Conservation (phyloP, 2,888 invertebrate genomes). For the Mesochorus sp. region DNA sequence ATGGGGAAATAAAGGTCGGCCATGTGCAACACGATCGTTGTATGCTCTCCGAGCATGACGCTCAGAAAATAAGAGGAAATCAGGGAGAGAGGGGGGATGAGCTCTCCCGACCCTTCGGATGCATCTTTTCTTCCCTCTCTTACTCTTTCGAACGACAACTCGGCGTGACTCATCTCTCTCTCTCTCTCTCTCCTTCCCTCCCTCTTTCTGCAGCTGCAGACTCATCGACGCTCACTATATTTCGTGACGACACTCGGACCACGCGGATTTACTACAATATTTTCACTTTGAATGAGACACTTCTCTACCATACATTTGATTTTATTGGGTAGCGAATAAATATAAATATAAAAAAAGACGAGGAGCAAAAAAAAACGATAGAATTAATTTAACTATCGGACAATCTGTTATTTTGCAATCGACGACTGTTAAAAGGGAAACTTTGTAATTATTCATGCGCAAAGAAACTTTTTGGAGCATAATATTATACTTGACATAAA, state of each 20-base stretch:
- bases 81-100: constrained; percentile 11
- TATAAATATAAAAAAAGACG: too few species aligned
- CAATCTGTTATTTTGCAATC: too few species aligned
- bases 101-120: constrained; percentile 36
- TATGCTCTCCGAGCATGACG: constrained; percentile 32
- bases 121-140: constrained; percentile 37
- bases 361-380: too few species aligned
- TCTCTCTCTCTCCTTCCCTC: constrained; percentile 12
- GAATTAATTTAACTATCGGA: too few species aligned
- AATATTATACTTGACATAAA: too few species aligned
- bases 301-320: too few species aligned
- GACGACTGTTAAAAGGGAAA: too few species aligned
- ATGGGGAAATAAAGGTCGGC: constrained; percentile 55
- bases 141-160: not conserved
- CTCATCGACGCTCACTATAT: constrained; percentile 48
- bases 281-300: constrained; percentile 18
- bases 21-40: constrained; percentile 43
- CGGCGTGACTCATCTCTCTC: constrained; percentile 51
- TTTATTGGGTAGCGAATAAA: too few species aligned
- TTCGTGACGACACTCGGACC: constrained; percentile 21
- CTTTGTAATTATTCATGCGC: too few species aligned
- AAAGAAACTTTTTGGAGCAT: too few species aligned
- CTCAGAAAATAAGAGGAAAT: constrained; percentile 47
- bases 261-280: constrained; percentile 21
- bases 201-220: constrained; percentile 31